Base-by-base conservation (phyloP, 2,113 vertebrate species). In the Poeciliopsis turrubarensis region DNA sequence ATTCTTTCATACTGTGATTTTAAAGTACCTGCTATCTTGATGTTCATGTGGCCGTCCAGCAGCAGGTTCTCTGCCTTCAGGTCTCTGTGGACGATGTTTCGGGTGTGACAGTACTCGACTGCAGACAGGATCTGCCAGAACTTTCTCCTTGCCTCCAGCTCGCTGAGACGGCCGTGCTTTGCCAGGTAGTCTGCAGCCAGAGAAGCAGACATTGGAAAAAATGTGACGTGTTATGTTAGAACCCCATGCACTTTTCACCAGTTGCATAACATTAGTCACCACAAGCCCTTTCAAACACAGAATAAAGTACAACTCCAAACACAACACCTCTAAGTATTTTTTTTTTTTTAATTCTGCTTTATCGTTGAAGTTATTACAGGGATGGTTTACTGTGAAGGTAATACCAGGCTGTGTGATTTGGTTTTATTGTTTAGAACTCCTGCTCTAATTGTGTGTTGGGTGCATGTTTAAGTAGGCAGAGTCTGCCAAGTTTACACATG, bases 81-180 rank as follows among this genome's bases (percentile, higher is more conserved):
- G 91, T 99, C 98, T 39, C 98, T 93, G 92, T 99, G 98, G 61
- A 99, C 98, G 30, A 99, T 95, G 87, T 97, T 97, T 73, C 95
- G 95, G 73, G 96, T 93, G 25, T 99, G 98, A 90, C 98, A 99
- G 85, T 98, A 99, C 82, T 99, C 98, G 68, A 99, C 97, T 0
- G 98, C 98, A 0, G 96, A 97, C 60, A 99, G 94, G 86, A 99
- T 99, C 91, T 99, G 98, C 98, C 97, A 99, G 94, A 99, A 99
- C 89, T 98, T 98, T 83, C 97, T 94, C 82, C 97, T 94, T 17
- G 98, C 97, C 85, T 99, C 98, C 0, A 96, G 41, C 85, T 99
- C 98, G 4, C 94, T 99, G 77, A 99, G 93, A 13, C 97, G 95
- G 31, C 98, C 98, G 0, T 99, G 98, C 86, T 96, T 98, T 75